Base-by-base conservation (phyloP, 2,113 vertebrate genomes). In the Salvelinus fontinalis region DNA sequence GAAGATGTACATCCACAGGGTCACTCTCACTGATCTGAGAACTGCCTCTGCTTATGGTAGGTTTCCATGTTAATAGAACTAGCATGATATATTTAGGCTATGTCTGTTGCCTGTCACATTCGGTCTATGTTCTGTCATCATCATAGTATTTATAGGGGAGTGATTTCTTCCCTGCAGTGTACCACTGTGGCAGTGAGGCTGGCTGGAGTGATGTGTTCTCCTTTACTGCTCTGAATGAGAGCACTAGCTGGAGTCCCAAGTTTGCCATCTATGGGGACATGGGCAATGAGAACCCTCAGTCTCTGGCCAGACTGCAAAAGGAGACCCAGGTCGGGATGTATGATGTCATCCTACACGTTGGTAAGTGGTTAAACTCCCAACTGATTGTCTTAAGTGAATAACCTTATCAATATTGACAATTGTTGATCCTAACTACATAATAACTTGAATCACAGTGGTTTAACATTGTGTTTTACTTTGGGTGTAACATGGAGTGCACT, bases 201-300 rank as follows among this genome's bases (percentile, higher is more conserved):
- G 95, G 95, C 77, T 97, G 96, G 96, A 97, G 96, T 68, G 89
- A 93, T 0, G n/a, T 91, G 34, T 94, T 95, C 75, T 89, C 73
- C 70, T 96, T 97, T 89, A 92, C 76, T 0, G 90, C 94, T 24
- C 84, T 96, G 80, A 93, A 92, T 71, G 90, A 84, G 1, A 93
- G 92, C 67, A 73, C 67, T 0, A 71, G 79, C 2, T 96, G 95
- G 92, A 95, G 93, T 65, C 95, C 96, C 39, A 93, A 86, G 18
- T 93, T 97, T 72, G 95, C 93, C 31, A 83, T 97, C 9, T 97
- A 94, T 22, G 96, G 96, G 7, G 96, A 97, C 81, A 78, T 97
- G 89, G 96, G 96, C 14, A 93, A 95, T 6, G 92, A 94, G 70
- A 97, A 97, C 85, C 92, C 96, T 0, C 95, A 95, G 87, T 95